These are phyloP conservation scores for Merops nubicus DNA, from an alignment of 2,113 vertebrate species.

Conservation along the genomic window DNA sequence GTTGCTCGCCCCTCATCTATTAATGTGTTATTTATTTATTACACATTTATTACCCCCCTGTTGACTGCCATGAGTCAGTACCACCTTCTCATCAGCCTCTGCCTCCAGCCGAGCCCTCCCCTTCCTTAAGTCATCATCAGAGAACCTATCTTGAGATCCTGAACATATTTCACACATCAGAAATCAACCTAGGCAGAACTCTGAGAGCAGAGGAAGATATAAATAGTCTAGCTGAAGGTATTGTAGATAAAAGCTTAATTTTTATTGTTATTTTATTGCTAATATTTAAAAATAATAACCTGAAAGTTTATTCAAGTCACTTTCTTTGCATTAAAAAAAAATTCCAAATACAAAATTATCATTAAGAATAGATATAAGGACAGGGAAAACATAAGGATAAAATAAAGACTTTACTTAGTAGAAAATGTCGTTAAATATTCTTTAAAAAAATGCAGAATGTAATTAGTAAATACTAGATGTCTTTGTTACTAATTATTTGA, in stretches of 20 bases:
- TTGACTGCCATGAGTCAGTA: background rate
- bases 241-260: background rate
- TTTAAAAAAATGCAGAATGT: background rate
- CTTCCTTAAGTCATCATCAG: background rate
- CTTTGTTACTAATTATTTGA: background rate
- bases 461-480: background rate
- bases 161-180: background rate
- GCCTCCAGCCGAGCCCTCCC: background rate
- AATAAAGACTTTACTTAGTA: background rate
- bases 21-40: background rate
- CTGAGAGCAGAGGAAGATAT: background rate
- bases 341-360: background rate
- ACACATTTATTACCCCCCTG: background rate
- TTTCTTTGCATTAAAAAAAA: background rate
- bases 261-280: background rate
- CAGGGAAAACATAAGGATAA: background rate
- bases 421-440: background rate
- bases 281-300: background rate
- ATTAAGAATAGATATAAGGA: background rate
- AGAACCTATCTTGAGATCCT: background rate
- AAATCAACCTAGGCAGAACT: background rate
- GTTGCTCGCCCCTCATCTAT: no score
- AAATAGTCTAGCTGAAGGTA: background rate
- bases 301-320: background rate
- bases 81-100: background rate